These are phyloP conservation scores for Diadegma fenestrale DNA, from an alignment of 2,888 invertebrate genomes.

Conservation along the genomic window DNA sequence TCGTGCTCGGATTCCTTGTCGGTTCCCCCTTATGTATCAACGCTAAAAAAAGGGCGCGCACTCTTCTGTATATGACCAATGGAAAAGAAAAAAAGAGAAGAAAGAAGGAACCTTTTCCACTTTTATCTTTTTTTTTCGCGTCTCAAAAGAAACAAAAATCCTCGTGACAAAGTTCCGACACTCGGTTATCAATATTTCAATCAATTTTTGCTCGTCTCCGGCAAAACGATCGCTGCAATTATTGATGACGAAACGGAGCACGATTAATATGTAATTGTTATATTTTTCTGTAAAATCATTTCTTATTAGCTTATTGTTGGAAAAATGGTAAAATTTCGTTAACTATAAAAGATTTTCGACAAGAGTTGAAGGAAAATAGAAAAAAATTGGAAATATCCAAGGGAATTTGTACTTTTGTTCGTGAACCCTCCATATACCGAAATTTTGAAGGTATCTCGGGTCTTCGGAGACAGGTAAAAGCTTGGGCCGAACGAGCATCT, in stretches of 20 bases:
- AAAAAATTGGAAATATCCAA: constrained; percentile 8
- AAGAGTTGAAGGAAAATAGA: background rate
- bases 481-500: constrained; percentile 6
- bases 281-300: background rate
- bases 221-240: background rate
- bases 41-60: constrained; percentile 37
- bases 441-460: constrained; percentile 46
- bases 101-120: constrained; percentile 4
- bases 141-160: background rate
- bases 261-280: background rate
- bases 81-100: constrained; percentile 24
- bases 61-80: constrained; percentile 32
- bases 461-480: constrained; percentile 74
- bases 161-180: background rate
- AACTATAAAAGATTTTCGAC: background rate
- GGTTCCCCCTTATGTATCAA: constrained; percentile 38
- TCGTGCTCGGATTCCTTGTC: constrained; percentile 65
- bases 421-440: constrained; percentile 65
- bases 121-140: constrained; percentile 3
- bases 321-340: background rate
- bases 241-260: background rate
- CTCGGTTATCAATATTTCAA: background rate
- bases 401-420: constrained; percentile 64
- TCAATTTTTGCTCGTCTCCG: background rate
- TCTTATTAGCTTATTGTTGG: background rate